Evolutionary conservation across 64 coral and sea anemone species (phyloP).

Genomic region (Cladopsammia gracilis): DNA sequence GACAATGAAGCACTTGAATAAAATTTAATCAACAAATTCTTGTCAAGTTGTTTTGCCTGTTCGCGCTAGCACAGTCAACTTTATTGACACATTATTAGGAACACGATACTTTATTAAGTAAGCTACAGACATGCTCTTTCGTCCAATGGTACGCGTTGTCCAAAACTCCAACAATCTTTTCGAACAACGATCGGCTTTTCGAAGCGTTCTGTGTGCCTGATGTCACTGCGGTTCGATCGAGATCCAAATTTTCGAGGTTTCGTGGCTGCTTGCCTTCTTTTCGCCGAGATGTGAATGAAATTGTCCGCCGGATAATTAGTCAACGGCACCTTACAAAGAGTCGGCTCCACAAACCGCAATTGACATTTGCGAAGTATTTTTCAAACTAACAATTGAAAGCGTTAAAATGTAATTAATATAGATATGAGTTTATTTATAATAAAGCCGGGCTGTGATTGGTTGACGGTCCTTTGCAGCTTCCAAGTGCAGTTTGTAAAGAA

Average conservation of each 20-base stretch:
- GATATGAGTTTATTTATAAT: slow-evolving; percentile 99
- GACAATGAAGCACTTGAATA: slow-evolving; percentile 92
- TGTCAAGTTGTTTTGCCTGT: slow-evolving; percentile 90
- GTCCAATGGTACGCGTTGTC: background rate
- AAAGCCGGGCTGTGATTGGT: slow-evolving; percentile 85
- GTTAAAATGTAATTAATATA: slow-evolving; percentile 99
- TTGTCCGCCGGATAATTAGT: slow-evolving; percentile 76
- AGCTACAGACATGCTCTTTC: background rate
- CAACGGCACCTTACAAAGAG: slow-evolving; percentile 66
- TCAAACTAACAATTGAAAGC: slow-evolving; percentile 98
- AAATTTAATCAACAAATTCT: slow-evolving; percentile 94
- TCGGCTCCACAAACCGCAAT: slow-evolving; percentile 85
- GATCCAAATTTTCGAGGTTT: background rate
- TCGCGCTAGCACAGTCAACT: slow-evolving; percentile 29
- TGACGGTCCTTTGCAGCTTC: slow-evolving; percentile 82
- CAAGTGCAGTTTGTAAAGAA: slow-evolving; percentile 93
- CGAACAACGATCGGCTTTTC: background rate
- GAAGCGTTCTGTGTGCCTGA: background rate
- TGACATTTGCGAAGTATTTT: slow-evolving; percentile 96
- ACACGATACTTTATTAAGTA: slow-evolving; percentile 60
- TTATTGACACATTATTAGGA: slow-evolving; percentile 87
- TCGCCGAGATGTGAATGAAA: slow-evolving; percentile 74
- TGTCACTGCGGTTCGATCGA: background rate
- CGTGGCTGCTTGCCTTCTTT: background rate
- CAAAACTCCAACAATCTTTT: background rate